Base-by-base conservation (phyloP, 2,888 invertebrate genomes). In the Lomographa bimaculata region DNA sequence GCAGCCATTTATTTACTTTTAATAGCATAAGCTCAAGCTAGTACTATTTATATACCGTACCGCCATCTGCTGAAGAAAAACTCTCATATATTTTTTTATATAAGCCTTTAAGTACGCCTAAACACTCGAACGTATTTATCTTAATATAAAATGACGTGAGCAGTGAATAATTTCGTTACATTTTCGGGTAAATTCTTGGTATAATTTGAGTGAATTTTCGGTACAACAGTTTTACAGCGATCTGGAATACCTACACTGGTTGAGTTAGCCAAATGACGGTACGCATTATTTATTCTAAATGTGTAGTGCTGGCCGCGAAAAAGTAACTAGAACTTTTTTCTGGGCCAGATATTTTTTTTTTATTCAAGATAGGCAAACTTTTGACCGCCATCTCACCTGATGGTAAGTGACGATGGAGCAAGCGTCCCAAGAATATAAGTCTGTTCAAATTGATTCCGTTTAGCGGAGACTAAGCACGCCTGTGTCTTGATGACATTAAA, bases 191-290 rank as follows among this genome's bases (percentile, higher is more conserved):
- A 20, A n/a, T n/a, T n/a, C n/a, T n/a, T n/a, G n/a, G n/a, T n/a
- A n/a, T n/a, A n/a, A n/a, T n/a, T n/a, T n/a, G n/a, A n/a, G n/a
- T n/a, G n/a, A n/a, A n/a, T n/a, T n/a, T n/a, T n/a, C n/a, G n/a
- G n/a, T n/a, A 34, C 30, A 34, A 33, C 34, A 28, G 24, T 30
- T 26, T 32, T 17, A 41, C 40, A 52, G 28, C 26, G 39, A 32
- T 50, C 44, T 46, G 52, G 50, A 50, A 52, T 50, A 56, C 42
- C 53, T 49, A 56, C 57, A 54, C 52, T 60, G 52, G 49, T 69
- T 54, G 54, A 60, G 56, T 55, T 50, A 63, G 61, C 57, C 50
- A 56, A 59, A 60, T 54, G 57, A 56, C 54, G 50, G 45, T 50
- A 54, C 46, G 52, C 57, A 54, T 66, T 64, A 61, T 62, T 68